These are phyloP conservation scores for Bombus waltoni DNA, from an alignment of 1,140 invertebrate genomes.

Conservation along the genomic window DNA sequence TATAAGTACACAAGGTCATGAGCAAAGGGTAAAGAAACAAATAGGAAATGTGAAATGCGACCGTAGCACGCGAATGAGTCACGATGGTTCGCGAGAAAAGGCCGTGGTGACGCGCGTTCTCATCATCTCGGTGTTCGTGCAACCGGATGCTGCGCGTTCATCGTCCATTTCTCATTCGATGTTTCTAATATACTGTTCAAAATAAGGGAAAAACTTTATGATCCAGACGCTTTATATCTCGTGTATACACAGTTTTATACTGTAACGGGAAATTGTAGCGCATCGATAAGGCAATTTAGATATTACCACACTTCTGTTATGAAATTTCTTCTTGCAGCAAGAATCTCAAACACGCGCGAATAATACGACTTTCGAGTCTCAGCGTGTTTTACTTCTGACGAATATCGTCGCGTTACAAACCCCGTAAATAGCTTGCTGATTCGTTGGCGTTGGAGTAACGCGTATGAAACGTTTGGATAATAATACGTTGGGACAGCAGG, in stretches of 20 bases:
- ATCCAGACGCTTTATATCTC: background rate
- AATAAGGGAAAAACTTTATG: background rate
- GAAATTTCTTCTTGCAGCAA: no score
- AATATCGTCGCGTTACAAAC: no score
- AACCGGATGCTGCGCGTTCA: background rate
- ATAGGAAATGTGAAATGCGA: constrained; percentile 14
- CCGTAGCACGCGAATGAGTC: constrained; percentile 31
- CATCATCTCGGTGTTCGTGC: background rate
- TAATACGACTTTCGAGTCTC: no score
- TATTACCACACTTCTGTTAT: no score
- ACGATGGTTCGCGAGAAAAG: background rate
- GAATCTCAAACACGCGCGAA: no score
- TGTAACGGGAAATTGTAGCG: background rate
- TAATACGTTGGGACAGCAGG: no score
- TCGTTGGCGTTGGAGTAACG: no score
- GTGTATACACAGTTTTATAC: background rate
- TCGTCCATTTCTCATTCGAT: background rate
- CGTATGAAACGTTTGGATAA: no score
- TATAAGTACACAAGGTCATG: constrained; percentile 32
- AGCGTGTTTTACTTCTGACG: no score
- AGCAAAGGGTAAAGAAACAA: background rate
- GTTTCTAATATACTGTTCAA: background rate
- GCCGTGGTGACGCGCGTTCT: background rate
- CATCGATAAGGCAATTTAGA: no score
- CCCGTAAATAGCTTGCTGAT: no score